Percentiles rank a stretch among this genome's conserved stretches.
These are phyloP conservation scores for Pardosa pseudoannulata DNA, from an alignment of 2,888 invertebrate genomes.

Conservation along the genomic window DNA sequence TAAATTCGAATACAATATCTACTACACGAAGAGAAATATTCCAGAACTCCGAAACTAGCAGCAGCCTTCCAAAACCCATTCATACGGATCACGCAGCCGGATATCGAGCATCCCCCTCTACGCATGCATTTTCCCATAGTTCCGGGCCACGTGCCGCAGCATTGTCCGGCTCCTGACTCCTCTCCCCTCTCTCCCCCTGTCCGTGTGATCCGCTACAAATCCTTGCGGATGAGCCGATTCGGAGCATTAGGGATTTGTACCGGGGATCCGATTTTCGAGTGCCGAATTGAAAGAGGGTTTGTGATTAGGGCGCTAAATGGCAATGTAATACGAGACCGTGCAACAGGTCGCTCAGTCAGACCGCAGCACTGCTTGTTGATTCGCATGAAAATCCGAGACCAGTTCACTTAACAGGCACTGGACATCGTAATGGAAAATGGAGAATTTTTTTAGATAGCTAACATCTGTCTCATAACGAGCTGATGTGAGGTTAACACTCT, in stretches of 20 bases:
- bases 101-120: background rate
- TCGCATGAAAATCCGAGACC: background rate
- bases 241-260: background rate
- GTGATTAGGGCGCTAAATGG: constrained; percentile 14
- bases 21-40: too few relatives aligned
- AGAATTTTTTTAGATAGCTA: too few relatives aligned
- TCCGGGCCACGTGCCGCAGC: constrained; percentile 11
- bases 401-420: too few relatives aligned
- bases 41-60: too few relatives aligned
- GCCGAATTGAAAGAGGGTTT: background rate
- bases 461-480: too few relatives aligned
- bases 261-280: background rate
- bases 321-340: background rate
- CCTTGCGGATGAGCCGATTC: constrained; percentile 3
- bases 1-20: too few relatives aligned
- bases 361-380: background rate
- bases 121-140: background rate
- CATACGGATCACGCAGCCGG: background rate
- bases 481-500: too few relatives aligned
- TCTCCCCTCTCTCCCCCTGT: constrained; percentile 5
- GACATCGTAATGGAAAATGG: too few relatives aligned
- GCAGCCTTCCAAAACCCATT: too few relatives aligned
- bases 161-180: constrained; percentile 51
- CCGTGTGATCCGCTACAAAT: constrained; percentile 5
- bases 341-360: background rate